Evolutionary conservation across 2,113 vertebrate species (phyloP), one percentile per base, ranked within the genome.

Genomic region (Chascanopsetta lugubris): DNA sequence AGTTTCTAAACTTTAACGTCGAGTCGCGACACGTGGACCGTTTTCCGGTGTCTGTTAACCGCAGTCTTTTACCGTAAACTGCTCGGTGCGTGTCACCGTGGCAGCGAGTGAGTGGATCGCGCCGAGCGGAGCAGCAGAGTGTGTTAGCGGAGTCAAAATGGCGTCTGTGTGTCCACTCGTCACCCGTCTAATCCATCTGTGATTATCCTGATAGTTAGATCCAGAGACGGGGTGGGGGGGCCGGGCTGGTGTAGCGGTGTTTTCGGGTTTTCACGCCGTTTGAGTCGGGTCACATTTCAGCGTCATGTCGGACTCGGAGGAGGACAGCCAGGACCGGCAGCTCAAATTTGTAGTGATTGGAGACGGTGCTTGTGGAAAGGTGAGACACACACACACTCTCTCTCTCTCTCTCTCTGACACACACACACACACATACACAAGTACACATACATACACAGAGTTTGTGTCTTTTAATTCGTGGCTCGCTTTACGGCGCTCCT

Each of bases 291-390:
- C 12, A 46, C 27, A 43, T 24, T 30, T 34, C 2, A 11, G 34
- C 77, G 79, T 34, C 80, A 99, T 99, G 97, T 99, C 97, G 75
- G 97, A 99, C 86, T 99, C 97, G 0, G 96, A 98, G 85, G 95
- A 99, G 70, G 96, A 97, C 76, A 93, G 93, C 81, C 95, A 93
- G 79, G 97, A 98, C 89, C 92, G 92, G 84, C 96, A 97, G 90
- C 94, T 99, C 20, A 99, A 99, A 84, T 92, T 99, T 46, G 96
- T 95, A 61, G 88, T 99, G 66, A 83, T 99, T 75, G 97, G 97
- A 82, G 97, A 99, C 86, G 96, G 97, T 77, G 95, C 97, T 54
- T 95, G 95, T 57, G 96, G 97, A 82, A 99, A 99, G 97, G 97
- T 99, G 87, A 95, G 94, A 87, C 80, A 38, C 34, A 38, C 4